These are phyloP conservation scores for Pteromalus puparum DNA, from an alignment of 1,140 invertebrate species.

Conservation along the genomic window DNA sequence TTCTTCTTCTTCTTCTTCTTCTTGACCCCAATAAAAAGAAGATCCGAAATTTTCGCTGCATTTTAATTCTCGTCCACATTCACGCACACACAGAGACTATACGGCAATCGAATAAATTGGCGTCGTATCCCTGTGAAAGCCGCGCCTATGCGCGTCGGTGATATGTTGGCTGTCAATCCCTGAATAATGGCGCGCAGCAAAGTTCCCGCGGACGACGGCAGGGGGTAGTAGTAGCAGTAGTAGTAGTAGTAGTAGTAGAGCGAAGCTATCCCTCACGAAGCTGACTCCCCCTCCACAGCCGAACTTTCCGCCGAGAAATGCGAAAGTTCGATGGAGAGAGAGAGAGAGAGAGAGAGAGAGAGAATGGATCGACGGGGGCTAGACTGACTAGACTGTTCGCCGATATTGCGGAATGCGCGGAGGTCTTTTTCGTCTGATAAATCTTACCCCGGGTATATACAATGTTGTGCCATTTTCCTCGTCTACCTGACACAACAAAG, in stretches of 20 bases:
- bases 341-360: not conserved
- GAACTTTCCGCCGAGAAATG: constrained; percentile 71
- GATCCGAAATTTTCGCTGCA: not conserved
- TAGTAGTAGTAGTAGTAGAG: too few species aligned
- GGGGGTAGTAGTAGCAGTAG: not conserved
- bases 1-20: not conserved
- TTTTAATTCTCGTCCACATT: not conserved
- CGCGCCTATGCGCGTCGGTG: constrained; percentile 1
- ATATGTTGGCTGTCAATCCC: constrained; percentile 70
- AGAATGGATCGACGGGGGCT: not conserved
- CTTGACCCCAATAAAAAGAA: not conserved
- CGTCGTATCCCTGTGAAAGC: not conserved
- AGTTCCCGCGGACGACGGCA: constrained; percentile 59
- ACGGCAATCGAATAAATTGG: constrained; percentile 9
- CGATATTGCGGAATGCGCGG: not conserved
- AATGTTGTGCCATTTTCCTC: not conserved
- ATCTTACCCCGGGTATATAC: not conserved
- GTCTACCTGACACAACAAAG: not conserved
- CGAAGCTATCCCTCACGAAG: constrained; percentile 43
- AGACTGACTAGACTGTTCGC: not conserved
- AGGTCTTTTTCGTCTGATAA: constrained; percentile 1
- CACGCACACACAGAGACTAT: not conserved
- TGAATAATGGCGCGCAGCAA: constrained; percentile 67
- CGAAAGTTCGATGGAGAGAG: constrained; percentile 71
- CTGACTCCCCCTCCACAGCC: constrained; percentile 57